Base-by-base conservation (phyloP, 2,797 vertebrate genomes). In the Gallinago nigripennis region DNA sequence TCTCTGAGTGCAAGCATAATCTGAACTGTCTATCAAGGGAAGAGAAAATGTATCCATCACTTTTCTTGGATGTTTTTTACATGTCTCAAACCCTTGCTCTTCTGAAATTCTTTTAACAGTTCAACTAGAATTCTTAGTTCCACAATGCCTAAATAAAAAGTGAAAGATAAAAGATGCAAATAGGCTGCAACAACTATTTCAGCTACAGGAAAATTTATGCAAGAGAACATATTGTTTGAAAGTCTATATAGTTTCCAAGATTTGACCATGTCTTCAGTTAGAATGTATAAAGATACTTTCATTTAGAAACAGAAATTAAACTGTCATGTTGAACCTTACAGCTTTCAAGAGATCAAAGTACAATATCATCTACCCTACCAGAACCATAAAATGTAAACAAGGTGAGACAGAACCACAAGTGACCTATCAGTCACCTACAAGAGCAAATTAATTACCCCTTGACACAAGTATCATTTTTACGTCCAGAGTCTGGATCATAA, bases 361-460 rank as follows among this genome's bases (percentile, higher is more conserved):
- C 64, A 79, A 37, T 8, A 48, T 66, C 61, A 87, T 63, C 87
- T 86, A 92, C 65, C 39, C n/a, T 92, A 68, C 31, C 41, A 46
- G 61, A 90, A 87, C 90, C 69, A 79, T 72, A 51, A 64, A 56
- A 79, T 2, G 58, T 77, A 94, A 95, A 94, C 65, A 96, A 95
- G 82, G 70, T 51, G 37, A 97, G 94, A 80, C 43, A 86, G 65
- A 92, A 83, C 56, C 96, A 84, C 94, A 87, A 95, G 94, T 95
- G 96, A 97, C 95, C 91, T 84, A 95, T 95, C 91, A 83, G 78
- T 94, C 70, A 94, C 89, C 83, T 91, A 86, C 81, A 71, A 97
- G 60, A 97, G 91, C 83, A 96, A 97, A 98, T 98, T 98, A 98
- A 98, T 97, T 97, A 97, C 85, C 75, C 76, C 89, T 91, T 80